These are phyloP conservation scores for Acrobasis repandana DNA, from an alignment of 2,888 invertebrate genomes.

Conservation along the genomic window DNA sequence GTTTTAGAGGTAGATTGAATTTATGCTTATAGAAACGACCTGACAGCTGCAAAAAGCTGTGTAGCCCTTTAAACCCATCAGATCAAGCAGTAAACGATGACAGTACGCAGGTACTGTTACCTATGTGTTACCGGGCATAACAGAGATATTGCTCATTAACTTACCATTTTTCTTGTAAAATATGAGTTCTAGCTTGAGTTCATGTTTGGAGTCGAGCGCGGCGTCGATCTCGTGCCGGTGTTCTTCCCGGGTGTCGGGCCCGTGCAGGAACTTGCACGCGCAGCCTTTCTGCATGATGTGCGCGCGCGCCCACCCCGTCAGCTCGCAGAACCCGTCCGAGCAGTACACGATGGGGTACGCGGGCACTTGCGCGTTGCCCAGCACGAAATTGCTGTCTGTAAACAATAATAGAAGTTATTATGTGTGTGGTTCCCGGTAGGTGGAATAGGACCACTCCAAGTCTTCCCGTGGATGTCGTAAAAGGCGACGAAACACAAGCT, in stretches of 20 bases:
- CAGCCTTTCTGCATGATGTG: slow-evolving; percentile 99
- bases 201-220: slow-evolving; percentile 93
- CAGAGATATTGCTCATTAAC: slow-evolving; percentile 37
- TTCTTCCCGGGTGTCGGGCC: slow-evolving; percentile 94
- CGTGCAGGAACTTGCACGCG: slow-evolving; percentile 97
- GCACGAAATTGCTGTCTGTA: slow-evolving; percentile 97
- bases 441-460: too few species aligned
- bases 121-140: too few species aligned
- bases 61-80: too few species aligned
- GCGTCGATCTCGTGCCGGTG: slow-evolving; percentile 95
- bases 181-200: slow-evolving; percentile 96
- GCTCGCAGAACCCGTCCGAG: slow-evolving; percentile 97
- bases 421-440: too few species aligned
- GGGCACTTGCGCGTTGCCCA: slow-evolving; percentile 97
- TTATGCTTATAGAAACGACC: too few species aligned
- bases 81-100: too few species aligned
- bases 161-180: slow-evolving; percentile 97
- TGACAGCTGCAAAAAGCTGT: too few species aligned
- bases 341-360: slow-evolving; percentile 97
- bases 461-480: too few species aligned
- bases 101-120: too few species aligned
- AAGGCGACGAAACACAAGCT: too few species aligned
- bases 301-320: slow-evolving; percentile 95
- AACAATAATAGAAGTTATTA: slow-evolving; percentile 25
- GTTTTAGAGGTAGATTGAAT: too few species aligned